A percentile compares a stretch with the other conserved stretches of the same genome.
Conservation (phyloP, 2,888 invertebrate species). For the Escarpia spicata region DNA sequence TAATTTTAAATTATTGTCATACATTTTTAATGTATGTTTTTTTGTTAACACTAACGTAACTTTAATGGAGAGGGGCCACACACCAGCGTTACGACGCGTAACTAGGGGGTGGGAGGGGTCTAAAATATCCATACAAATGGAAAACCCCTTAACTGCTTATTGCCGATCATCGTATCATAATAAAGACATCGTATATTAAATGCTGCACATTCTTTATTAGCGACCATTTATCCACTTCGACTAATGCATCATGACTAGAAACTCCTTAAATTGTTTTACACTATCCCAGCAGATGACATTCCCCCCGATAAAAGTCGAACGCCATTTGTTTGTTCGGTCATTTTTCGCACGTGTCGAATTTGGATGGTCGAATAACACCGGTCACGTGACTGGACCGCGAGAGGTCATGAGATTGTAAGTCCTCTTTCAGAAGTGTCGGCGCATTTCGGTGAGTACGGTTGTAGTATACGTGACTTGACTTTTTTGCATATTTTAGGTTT, state of each 20-base stretch:
- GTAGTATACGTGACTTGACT: background rate
- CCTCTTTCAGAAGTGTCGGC: background rate
- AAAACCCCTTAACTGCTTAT: no score
- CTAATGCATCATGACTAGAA: background rate
- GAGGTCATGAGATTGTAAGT: background rate
- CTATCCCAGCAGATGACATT: background rate
- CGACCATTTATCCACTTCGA: background rate
- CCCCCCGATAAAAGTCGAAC: background rate
- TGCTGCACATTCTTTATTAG: background rate
- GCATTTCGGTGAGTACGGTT: background rate
- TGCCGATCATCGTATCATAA: background rate
- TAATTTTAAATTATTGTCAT: no score
- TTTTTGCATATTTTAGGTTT: background rate
- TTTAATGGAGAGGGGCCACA: no score
- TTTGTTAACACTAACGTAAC: no score
- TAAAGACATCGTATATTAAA: background rate
- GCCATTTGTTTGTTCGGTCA: background rate
- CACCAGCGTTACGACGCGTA: no score
- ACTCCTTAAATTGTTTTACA: background rate
- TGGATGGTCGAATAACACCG: background rate
- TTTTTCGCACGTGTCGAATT: background rate
- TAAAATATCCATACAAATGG: no score
- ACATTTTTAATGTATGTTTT: no score
- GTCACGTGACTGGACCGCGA: background rate
- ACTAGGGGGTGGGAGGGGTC: no score